Base-by-base conservation (phyloP, 1,140 invertebrate genomes). In the Goniozus legneri region DNA sequence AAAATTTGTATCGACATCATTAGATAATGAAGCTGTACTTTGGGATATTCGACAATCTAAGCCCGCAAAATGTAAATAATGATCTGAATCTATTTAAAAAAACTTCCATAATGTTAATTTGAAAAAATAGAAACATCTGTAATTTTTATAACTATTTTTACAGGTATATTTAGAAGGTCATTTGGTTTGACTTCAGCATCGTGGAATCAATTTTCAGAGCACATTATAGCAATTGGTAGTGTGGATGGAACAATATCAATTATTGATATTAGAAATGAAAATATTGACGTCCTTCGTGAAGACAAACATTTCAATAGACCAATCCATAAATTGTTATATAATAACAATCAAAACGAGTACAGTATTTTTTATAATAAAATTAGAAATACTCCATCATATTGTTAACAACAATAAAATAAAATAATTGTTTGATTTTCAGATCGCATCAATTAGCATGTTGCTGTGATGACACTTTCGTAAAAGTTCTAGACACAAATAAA, bases 1-100 rank as follows among this genome's bases (percentile, higher is more conserved):
- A 40, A 39, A 60, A 38, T 75, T 74, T 60, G 48, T 52, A 12
- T 72, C 71, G 20, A 55, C 58, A 14, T 72, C 66, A 10, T 50
- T 65, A 35, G 67, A 66, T 55, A 53, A 50, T 14, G 64, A 72
- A 37, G 60, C 62, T 4, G 34, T 70, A 33, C 14, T 74, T 1
- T 76, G 73, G 73, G 73, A 75, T 38, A 49, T 60, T 7, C 62
- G 70, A 45, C 58, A 64, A 38, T 1, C 50, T 8, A 65, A 60
- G 49, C 70, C 64, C 30, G 72, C 69, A 1, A n/a, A 13, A 12
- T 21, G 27, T 4, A 19, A 16, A 33, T 20, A 10, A 8, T 34
- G 3, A 12, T 34, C 39, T 50, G 6, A 21, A 3, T 32, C 6
- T 44, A n/a, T 36, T 31, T 21, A 42, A 37, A 35, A 27, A 36